Evolutionary conservation across 2,113 vertebrate species (phyloP).

Genomic region (Megaceryle torquata): DNA sequence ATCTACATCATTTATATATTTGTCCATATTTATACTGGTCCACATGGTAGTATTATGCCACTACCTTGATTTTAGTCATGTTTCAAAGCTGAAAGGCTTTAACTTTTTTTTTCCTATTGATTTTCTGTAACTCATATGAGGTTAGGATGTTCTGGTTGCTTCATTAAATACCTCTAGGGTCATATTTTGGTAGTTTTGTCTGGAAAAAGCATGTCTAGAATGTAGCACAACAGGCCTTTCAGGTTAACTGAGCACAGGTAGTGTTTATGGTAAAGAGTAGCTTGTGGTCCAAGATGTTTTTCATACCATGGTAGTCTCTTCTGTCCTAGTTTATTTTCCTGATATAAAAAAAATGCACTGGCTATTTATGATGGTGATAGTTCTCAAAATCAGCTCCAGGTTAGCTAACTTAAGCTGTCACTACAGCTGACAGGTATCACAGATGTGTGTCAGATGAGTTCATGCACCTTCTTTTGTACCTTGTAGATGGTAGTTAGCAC

Average conservation of each 20-base stretch:
- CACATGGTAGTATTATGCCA: background rate
- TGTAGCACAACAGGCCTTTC: conserved; percentile 42
- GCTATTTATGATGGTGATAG: background rate
- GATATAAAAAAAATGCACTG: background rate
- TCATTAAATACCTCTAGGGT: conserved; percentile 42
- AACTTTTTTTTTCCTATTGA: background rate
- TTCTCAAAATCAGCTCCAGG: background rate
- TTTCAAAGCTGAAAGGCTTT: background rate
- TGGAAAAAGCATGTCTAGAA: conserved; percentile 59
- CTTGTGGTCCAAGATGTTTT: conserved; percentile 52
- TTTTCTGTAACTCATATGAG: background rate
- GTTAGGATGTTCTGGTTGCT: conserved; percentile 31
- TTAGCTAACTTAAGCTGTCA: background rate
- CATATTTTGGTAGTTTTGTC: conserved; percentile 61
- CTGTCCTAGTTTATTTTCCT: background rate
- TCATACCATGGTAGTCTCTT: conserved; percentile 27
- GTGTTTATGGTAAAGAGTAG: conserved; percentile 15
- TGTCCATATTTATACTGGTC: background rate
- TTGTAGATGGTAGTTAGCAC: background rate
- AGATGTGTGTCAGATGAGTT: background rate
- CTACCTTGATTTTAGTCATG: background rate
- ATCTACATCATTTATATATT: background rate
- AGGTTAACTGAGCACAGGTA: conserved; percentile 29
- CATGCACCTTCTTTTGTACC: background rate
- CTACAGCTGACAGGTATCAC: background rate